These are phyloP conservation scores for Trochalopteron elliotii DNA, from an alignment of 2,113 vertebrate genomes.

Conservation along the genomic window DNA sequence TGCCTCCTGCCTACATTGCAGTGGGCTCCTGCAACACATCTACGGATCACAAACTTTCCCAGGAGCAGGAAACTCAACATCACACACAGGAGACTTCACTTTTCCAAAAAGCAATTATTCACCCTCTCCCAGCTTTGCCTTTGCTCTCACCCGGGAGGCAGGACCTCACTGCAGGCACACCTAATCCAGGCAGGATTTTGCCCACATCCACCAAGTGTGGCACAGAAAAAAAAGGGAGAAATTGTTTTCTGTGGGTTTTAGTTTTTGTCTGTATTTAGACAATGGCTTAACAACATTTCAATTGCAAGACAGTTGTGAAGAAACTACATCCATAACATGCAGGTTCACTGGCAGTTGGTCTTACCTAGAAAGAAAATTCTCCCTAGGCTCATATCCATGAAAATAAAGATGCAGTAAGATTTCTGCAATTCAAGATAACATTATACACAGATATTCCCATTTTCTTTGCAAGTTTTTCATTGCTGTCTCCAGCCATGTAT, in stretches of 20 bases:
- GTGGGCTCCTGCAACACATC: not conserved
- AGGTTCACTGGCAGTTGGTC: not conserved
- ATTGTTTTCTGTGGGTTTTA: not conserved
- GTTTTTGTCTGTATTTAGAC: not conserved
- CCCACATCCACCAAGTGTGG: not conserved
- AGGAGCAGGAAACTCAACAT: not conserved
- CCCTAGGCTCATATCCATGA: not conserved
- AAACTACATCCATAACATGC: not conserved
- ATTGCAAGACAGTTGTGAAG: not conserved
- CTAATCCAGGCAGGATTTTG: not conserved
- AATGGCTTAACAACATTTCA: not conserved
- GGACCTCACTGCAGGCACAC: fast-evolving
- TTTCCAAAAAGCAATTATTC: not conserved
- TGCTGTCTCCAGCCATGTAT: not conserved
- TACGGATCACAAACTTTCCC: not conserved
- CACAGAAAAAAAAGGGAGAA: not conserved
- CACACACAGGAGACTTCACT: not conserved
- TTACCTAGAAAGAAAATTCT: not conserved
- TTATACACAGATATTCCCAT: not conserved
- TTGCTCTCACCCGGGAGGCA: not conserved
- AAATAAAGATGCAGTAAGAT: not conserved
- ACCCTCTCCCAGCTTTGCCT: not conserved
- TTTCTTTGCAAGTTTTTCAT: not conserved
- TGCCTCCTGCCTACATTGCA: not conserved
- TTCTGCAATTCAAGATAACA: not conserved